A percentile compares a stretch with the other conserved stretches of the same genome.
phyloP scores from a whole-genome alignment of 2,888 invertebrate genomes.

The Sarcophaga subvicina region DNA sequence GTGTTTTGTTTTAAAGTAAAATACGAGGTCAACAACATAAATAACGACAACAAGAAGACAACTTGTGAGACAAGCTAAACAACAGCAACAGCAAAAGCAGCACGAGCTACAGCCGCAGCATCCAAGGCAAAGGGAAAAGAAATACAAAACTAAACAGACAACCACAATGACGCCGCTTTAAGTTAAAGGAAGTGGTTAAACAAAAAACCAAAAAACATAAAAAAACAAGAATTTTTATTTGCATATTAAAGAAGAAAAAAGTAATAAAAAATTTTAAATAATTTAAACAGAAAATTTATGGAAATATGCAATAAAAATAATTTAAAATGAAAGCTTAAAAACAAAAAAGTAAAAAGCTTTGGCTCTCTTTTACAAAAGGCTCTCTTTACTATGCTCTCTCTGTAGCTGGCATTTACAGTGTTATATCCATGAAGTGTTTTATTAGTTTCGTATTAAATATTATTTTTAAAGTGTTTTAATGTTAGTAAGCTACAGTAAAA shows the following conservation, averaged over 20 bases:
- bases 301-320: too few species aligned
- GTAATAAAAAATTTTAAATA: not conserved
- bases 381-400: too few species aligned
- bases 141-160: constrained; percentile 13
- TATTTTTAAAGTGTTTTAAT: too few species aligned
- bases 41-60: constrained; percentile 24
- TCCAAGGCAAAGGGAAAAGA: not conserved
- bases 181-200: constrained; percentile 22
- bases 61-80: not conserved
- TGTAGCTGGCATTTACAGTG: too few species aligned
- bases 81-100: not conserved
- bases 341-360: too few species aligned
- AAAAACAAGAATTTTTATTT: constrained; percentile 1
- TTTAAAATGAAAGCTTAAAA: too few species aligned
- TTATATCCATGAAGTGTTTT: too few species aligned
- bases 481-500: too few species aligned
- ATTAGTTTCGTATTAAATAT: too few species aligned
- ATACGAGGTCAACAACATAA: constrained; percentile 49
- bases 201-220: not conserved
- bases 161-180: constrained; percentile 43
- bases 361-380: too few species aligned
- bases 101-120: not conserved
- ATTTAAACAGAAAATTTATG: not conserved
- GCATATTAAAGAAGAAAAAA: not conserved
- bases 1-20: constrained; percentile 14